These are phyloP conservation scores for Alces alces DNA, from an alignment of 2,113 vertebrate genomes.

Conservation along the genomic window DNA sequence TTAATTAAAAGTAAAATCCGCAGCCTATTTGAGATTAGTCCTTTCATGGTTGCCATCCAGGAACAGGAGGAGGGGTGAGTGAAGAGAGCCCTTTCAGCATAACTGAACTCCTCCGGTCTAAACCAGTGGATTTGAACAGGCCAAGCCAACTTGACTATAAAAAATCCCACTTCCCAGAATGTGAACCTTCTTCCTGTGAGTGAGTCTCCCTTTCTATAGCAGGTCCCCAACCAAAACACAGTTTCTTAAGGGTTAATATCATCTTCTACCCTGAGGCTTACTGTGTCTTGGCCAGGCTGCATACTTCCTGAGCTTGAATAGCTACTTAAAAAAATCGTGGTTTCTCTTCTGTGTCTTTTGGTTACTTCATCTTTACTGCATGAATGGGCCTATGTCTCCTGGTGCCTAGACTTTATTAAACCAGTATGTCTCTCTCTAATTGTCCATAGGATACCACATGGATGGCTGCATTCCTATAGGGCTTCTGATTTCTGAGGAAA, in stretches of 20 bases:
- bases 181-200: neutral
- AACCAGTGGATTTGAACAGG: neutral
- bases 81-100: neutral
- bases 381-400: neutral
- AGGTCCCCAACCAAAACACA: neutral
- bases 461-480: neutral
- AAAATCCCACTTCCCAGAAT: neutral
- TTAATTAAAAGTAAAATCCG: conserved; percentile 44
- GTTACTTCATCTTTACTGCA: neutral
- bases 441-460: neutral
- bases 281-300: neutral
- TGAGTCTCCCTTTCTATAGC: neutral
- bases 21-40: neutral
- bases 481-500: neutral
- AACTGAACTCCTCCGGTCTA: neutral
- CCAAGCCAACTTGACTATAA: neutral
- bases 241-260: neutral
- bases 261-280: neutral
- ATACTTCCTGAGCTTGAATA: neutral
- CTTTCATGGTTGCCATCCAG: neutral
- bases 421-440: neutral
- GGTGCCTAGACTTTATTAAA: neutral
- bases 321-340: neutral
- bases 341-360: neutral
- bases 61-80: neutral